Percentiles rank a stretch among this genome's conserved stretches.
phyloP scores from a whole-genome alignment of 2,888 invertebrate species.

The Sarcophaga carnaria region DNA sequence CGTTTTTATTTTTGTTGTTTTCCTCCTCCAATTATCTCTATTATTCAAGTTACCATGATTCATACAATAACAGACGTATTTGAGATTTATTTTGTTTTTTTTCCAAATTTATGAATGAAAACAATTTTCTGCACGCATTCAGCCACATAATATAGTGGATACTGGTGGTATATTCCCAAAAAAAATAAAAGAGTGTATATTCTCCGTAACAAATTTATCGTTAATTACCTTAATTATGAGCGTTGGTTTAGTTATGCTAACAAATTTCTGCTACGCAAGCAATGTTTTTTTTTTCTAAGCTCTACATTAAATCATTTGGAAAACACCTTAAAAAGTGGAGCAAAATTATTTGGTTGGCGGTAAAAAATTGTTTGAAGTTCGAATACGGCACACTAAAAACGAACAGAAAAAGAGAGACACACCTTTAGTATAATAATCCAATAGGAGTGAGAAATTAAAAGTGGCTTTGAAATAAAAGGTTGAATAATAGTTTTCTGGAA shows the following conservation, averaged over 20 bases:
- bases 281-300: conserved; percentile 1
- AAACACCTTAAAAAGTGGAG: not conserved
- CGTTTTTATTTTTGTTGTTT: conserved; percentile 29
- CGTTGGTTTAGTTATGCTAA: conserved; percentile 46
- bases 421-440: conserved; percentile 48
- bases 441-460: conserved; percentile 22
- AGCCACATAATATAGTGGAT: conserved; percentile 72
- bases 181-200: conserved; percentile 26
- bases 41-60: not conserved
- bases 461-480: conserved; percentile 21
- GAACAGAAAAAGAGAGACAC: conserved; percentile 48
- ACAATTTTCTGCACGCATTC: conserved; percentile 80
- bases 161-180: too few relatives aligned
- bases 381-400: not conserved
- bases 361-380: conserved; percentile 52
- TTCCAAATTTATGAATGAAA: conserved; percentile 55
- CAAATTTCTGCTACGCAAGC: conserved; percentile 6
- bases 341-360: conserved; percentile 47
- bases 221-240: conserved; percentile 71
- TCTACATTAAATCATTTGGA: not conserved
- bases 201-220: conserved; percentile 17
- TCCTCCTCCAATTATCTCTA: not conserved
- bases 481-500: conserved; percentile 14
- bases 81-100: not conserved
- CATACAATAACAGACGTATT: not conserved